phyloP scores from a whole-genome alignment of 2,113 vertebrate genomes.

The Campylorhamphus procurvoides region DNA sequence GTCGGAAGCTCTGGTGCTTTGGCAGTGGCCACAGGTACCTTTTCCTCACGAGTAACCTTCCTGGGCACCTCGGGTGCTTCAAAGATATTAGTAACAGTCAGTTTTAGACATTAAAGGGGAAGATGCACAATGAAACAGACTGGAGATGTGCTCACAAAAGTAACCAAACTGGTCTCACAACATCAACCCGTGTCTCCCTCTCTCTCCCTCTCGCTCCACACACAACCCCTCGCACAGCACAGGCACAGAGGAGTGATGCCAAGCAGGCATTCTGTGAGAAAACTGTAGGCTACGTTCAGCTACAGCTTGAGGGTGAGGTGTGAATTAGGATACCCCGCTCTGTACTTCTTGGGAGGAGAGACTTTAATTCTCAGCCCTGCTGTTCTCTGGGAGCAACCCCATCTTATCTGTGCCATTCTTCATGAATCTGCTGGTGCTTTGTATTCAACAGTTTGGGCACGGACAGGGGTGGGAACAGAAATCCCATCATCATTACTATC shows the following conservation, averaged over 20 bases:
- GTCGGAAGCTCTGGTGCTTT: constrained; percentile 69
- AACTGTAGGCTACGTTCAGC: not conserved
- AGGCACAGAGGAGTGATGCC: not conserved
- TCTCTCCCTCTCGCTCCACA: not conserved
- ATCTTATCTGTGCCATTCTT: not conserved
- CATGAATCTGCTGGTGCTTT: not conserved
- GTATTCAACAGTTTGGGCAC: not conserved
- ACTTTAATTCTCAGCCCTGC: not conserved
- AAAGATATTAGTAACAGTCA: constrained; percentile 79
- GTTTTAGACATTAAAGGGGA: not conserved
- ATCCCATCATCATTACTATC: not conserved
- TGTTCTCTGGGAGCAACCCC: not conserved
- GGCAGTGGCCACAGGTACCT: constrained; percentile 16
- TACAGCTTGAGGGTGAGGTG: not conserved
- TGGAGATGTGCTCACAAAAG: not conserved
- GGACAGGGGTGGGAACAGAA: accelerated
- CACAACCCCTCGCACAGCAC: not conserved
- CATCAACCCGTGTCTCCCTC: accelerated
- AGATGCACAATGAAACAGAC: not conserved
- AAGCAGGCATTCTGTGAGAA: not conserved
- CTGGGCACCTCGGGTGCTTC: constrained; percentile 70
- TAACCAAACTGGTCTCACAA: not conserved
- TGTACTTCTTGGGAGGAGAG: not conserved
- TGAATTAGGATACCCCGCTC: not conserved
- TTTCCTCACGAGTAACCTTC: constrained; percentile 67